Conservation (phyloP, 2,797 vertebrate genomes). For the Onychomys arenicola region DNA sequence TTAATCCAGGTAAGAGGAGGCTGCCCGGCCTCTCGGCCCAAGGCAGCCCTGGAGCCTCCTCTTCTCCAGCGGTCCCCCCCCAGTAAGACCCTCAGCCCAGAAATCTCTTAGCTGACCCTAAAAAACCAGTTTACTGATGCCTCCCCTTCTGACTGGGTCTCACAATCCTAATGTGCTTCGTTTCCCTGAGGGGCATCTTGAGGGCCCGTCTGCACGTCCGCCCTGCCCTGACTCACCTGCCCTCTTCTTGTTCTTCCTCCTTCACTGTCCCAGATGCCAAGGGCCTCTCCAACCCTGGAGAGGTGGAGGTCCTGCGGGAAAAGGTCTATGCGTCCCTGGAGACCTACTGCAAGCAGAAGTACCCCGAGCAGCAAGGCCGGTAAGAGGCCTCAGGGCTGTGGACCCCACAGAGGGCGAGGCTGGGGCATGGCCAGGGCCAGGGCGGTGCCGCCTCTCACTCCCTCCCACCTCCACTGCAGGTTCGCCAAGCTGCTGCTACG, state of each 20-base stretch:
- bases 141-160: not conserved
- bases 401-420: not conserved
- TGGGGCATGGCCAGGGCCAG: not conserved
- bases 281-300: conserved; percentile 94
- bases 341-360: conserved; percentile 97
- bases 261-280: conserved; percentile 91
- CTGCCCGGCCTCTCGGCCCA: conserved; percentile 32
- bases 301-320: conserved; percentile 95
- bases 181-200: not conserved
- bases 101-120: conserved; percentile 19
- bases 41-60: conserved; percentile 62
- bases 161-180: not conserved
- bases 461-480: conserved; percentile 81
- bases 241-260: not conserved
- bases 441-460: conserved; percentile 13
- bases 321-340: conserved; percentile 96
- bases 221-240: not conserved
- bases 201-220: not conserved
- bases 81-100: conserved; percentile 48
- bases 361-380: conserved; percentile 97
- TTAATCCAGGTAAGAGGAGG: conserved; percentile 93
- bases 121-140: not conserved
- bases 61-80: conserved; percentile 53
- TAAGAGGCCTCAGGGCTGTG: conserved; percentile 71
- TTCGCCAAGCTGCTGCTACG: conserved; percentile 97